These are phyloP conservation scores for Tortricodes alternella DNA, from an alignment of 2,888 invertebrate genomes.

Conservation along the genomic window DNA sequence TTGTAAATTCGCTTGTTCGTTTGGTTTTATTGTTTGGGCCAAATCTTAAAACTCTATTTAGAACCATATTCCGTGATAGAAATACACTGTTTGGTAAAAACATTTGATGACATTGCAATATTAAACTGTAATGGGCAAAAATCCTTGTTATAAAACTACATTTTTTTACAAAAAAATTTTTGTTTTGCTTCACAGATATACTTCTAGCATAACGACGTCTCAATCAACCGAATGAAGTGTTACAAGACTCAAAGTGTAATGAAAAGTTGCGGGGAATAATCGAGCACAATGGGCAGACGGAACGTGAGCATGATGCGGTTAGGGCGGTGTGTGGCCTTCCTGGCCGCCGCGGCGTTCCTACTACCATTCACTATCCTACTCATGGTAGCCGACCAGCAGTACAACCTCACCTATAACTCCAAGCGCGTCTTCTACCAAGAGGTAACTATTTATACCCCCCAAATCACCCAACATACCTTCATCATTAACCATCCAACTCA, in stretches of 20 bases:
- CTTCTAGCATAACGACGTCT: slow-evolving; percentile 5
- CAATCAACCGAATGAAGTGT: slow-evolving; percentile 35
- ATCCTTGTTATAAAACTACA: too few species aligned
- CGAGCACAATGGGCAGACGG: slow-evolving; percentile 54
- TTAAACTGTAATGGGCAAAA: too few species aligned
- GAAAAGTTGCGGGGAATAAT: slow-evolving; percentile 39
- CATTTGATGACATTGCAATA: too few species aligned
- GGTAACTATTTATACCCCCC: slow-evolving; percentile 55
- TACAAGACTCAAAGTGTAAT: slow-evolving; percentile 28
- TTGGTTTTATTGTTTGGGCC: too few species aligned
- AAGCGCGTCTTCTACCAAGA: slow-evolving; percentile 79
- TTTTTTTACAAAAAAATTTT: too few species aligned
- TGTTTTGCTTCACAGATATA: background rate
- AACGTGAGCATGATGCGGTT: slow-evolving; percentile 78
- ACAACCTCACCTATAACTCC: slow-evolving; percentile 80
- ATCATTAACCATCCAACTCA: background rate
- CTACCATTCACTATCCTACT: slow-evolving; percentile 83
- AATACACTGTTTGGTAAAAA: too few species aligned
- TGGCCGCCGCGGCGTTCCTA: slow-evolving; percentile 83
- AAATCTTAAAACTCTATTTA: too few species aligned
- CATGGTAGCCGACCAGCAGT: slow-evolving; percentile 84
- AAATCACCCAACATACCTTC: background rate
- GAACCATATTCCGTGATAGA: too few species aligned
- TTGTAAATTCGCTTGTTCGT: too few species aligned
- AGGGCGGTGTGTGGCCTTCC: slow-evolving; percentile 82